These are phyloP conservation scores for Hofmannophila pseudospretella DNA, from an alignment of 2,888 invertebrate genomes.

Conservation along the genomic window DNA sequence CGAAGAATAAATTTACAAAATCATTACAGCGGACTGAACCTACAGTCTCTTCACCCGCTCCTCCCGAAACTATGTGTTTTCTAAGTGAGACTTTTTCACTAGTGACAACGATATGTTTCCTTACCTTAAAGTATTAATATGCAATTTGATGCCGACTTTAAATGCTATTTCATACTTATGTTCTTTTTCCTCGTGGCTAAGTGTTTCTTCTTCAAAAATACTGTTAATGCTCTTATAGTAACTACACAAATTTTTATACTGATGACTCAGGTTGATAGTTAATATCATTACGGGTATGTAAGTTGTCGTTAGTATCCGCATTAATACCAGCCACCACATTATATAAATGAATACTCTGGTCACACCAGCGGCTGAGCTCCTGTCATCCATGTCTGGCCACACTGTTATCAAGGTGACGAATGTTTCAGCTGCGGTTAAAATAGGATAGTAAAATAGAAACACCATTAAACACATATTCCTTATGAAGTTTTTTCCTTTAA, in stretches of 20 bases:
- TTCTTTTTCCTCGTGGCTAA: conserved; percentile 33
- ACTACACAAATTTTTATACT: conserved; percentile 28
- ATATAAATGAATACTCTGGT: conserved; percentile 23
- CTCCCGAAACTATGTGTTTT: not conserved
- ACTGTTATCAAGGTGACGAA: conserved; percentile 31
- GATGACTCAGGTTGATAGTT: conserved; percentile 26
- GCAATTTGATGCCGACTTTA: conserved; percentile 42
- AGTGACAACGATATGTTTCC: not conserved
- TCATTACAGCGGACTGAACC: too few relatives aligned
- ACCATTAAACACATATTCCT: too few relatives aligned
- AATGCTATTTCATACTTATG: conserved; percentile 32
- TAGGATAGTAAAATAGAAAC: too few relatives aligned
- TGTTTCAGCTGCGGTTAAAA: conserved; percentile 14
- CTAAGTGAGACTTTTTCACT: not conserved
- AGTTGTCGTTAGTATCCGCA: conserved; percentile 18
- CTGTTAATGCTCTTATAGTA: conserved; percentile 28
- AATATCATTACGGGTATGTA: conserved; percentile 21
- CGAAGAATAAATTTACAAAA: too few relatives aligned
- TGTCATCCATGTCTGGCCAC: conserved; percentile 30
- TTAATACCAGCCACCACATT: conserved; percentile 30
- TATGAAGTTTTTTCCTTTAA: too few relatives aligned
- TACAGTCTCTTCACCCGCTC: too few relatives aligned
- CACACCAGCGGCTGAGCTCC: conserved; percentile 15
- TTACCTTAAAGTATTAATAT: conserved; percentile 42
- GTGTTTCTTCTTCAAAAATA: conserved; percentile 20